Evolutionary conservation across 2,888 invertebrate genomes (phyloP), one percentile per base, ranked within the genome.

Genomic region (Hemicrepidius hirtus): DNA sequence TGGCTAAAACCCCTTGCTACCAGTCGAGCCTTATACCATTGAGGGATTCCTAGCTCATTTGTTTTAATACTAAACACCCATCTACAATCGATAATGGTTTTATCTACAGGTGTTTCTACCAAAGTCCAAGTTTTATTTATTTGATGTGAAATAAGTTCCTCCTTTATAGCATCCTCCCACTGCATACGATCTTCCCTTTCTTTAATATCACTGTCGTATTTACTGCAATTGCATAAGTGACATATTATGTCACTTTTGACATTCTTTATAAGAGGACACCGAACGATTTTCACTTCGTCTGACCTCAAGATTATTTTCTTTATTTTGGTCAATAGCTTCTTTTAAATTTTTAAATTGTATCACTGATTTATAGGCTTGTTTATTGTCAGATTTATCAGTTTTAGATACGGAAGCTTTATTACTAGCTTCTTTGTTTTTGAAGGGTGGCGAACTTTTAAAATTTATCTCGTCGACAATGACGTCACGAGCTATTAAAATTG

Each of bases 401-500:
- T 3, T 5, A 24, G 24, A 24, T 24, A 24, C 5, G 3, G 24
- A 24, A 24, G 24, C 24, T 62, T 24, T n/a, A 18, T 20, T 24
- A 37, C 12, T n/a, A 44, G 12, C 40, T 41, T 40, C 20, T 40
- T 35, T 21, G n/a, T 1, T 6, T 37, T 37, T 37, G 13, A 20
- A 21, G 20, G 67, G 44, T 16, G 21, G 41, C 16, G 57, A 13
- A 20, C 12, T 41, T 46, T 18, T 50, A 46, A 49, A 71, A 67
- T 59, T 66, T 10, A 41, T 60, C 74, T 84, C 84, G 74, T 83
- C 83, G 18, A 82, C 73, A 41, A 83, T 77, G 16, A 83, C 80
- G 68, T 84, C 83, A 72, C 83, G 76, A 82, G 77, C 82, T 59
- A 76, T 75, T 20, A 79, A 55, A 72, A 82, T 44, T 80, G 80